phyloP scores from a whole-genome alignment of 2,888 invertebrate genomes.

The Hemistola chrysoprasaria region DNA sequence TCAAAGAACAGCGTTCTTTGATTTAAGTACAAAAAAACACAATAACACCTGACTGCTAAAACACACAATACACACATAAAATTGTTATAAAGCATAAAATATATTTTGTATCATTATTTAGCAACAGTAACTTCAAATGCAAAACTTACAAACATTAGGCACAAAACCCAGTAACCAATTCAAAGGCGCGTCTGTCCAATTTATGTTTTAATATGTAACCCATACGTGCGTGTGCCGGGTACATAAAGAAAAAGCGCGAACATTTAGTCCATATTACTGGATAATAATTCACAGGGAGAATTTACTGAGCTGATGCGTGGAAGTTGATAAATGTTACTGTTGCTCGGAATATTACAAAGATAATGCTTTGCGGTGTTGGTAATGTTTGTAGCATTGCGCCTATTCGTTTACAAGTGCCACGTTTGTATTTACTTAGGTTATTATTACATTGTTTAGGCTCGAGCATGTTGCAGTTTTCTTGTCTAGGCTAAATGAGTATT shows the following conservation, averaged over 20 bases:
- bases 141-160: conserved; percentile 9
- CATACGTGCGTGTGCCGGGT: conserved; percentile 59
- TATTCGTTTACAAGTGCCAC: not conserved
- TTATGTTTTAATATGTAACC: conserved; percentile 28
- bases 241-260: conserved; percentile 72
- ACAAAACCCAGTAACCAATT: conserved; percentile 16
- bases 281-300: conserved; percentile 65
- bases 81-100: too few relatives aligned
- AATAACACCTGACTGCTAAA: too few relatives aligned
- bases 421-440: too few relatives aligned
- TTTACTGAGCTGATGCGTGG: conserved; percentile 60
- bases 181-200: conserved; percentile 24
- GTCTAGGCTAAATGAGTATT: too few relatives aligned
- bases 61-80: too few relatives aligned
- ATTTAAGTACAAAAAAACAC: too few relatives aligned
- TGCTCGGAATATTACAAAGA: conserved; percentile 29
- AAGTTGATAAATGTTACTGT: conserved; percentile 60
- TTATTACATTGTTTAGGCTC: too few relatives aligned
- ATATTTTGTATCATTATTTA: too few relatives aligned
- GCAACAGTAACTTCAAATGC: not conserved
- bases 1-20: too few relatives aligned
- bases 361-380: conserved; percentile 9
- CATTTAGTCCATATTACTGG: conserved; percentile 64
- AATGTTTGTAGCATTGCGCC: conserved; percentile 5
- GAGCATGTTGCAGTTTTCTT: too few relatives aligned